Conservation (phyloP, 2,888 invertebrate genomes). For the Hemaris fuciformis region DNA sequence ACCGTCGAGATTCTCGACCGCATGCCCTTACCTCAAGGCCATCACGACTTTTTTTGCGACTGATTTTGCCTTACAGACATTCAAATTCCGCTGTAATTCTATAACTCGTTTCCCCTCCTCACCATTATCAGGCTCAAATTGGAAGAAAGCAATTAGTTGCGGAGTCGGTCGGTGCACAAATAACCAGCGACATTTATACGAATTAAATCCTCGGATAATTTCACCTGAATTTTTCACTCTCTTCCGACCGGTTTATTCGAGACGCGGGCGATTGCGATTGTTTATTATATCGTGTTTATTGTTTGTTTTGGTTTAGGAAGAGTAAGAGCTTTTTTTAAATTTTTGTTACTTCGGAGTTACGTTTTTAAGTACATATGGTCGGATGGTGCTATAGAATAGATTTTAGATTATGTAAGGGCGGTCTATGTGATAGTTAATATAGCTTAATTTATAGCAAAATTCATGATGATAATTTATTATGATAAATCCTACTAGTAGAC, state of each 20-base stretch:
- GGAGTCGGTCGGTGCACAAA: slow-evolving; percentile 31
- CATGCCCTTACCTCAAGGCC: too few species aligned
- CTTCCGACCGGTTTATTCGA: background rate
- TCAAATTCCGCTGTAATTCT: slow-evolving; percentile 18
- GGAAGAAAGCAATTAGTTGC: slow-evolving; percentile 75
- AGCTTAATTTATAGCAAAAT: too few species aligned
- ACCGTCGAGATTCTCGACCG: too few species aligned
- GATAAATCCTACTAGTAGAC: too few species aligned
- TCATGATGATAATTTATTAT: too few species aligned
- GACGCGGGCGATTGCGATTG: background rate
- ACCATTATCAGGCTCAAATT: slow-evolving; percentile 68
- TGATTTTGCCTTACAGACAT: too few species aligned
- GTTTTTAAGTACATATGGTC: too few species aligned
- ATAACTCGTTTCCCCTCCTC: slow-evolving; percentile 27
- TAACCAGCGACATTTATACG: slow-evolving; percentile 23
- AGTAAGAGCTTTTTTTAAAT: background rate
- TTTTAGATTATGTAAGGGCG: too few species aligned
- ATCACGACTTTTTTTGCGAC: too few species aligned
- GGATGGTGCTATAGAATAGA: too few species aligned
- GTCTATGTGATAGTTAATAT: too few species aligned
- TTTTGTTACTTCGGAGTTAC: too few species aligned
- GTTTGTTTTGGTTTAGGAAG: background rate
- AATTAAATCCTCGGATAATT: slow-evolving; percentile 1
- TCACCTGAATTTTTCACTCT: background rate
- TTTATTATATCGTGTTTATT: background rate